Evolutionary conservation across 2,888 invertebrate species (phyloP).

Genomic region (Machimus rusticus): DNA sequence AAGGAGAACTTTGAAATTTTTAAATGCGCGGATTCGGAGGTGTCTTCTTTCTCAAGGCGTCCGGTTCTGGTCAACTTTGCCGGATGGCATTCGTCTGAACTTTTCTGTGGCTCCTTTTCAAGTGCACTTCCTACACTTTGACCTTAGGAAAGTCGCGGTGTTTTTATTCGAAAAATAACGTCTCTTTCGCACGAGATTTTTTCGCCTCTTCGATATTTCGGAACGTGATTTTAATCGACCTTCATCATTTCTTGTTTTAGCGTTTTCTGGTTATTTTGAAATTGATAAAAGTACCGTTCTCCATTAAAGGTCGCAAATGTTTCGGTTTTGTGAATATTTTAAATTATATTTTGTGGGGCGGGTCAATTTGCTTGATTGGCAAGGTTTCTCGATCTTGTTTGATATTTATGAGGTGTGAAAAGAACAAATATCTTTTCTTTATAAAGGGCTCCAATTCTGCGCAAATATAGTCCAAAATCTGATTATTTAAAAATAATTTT

Average conservation of each 20-base stretch:
- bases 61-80: background rate
- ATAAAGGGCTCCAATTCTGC: too few relatives aligned
- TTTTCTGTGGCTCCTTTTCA: conserved; percentile 6
- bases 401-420: background rate
- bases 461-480: background rate
- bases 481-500: too few relatives aligned
- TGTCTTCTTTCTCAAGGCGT: background rate
- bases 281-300: background rate
- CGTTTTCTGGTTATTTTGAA: background rate
- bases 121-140: conserved; percentile 22
- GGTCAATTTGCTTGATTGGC: background rate
- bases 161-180: background rate
- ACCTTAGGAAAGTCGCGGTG: background rate
- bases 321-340: background rate
- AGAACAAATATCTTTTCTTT: too few relatives aligned
- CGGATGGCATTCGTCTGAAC: background rate
- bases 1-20: background rate
- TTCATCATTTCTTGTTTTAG: background rate
- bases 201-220: background rate
- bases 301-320: background rate
- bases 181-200: background rate
- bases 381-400: background rate
- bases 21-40: background rate
- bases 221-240: background rate
- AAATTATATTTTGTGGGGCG: background rate